These are phyloP conservation scores for Rana temporaria DNA, from an alignment of 2,113 vertebrate genomes.

Conservation along the genomic window DNA sequence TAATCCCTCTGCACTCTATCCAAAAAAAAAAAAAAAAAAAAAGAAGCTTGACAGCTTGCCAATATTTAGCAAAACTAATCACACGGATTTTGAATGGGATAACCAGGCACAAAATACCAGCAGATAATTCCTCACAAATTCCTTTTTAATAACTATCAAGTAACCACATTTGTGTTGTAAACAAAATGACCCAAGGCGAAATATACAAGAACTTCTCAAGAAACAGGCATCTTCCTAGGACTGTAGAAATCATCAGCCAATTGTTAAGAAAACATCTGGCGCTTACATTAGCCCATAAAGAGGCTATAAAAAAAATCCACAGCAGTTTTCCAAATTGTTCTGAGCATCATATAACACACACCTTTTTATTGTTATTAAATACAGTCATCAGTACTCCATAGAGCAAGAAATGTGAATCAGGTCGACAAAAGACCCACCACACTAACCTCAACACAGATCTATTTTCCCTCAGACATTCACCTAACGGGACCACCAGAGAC, in stretches of 20 bases:
- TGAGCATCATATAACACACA: slow-evolving; percentile 50
- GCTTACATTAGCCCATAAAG: slow-evolving; percentile 37
- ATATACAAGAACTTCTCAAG: background rate
- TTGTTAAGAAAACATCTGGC: slow-evolving; percentile 47
- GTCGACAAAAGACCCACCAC: slow-evolving; percentile 41
- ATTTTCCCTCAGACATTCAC: slow-evolving; percentile 42
- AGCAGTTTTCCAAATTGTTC: slow-evolving; percentile 48
- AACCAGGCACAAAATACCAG: no score
- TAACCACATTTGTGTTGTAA: background rate
- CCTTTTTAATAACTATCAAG: background rate
- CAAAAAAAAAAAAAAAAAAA: no score
- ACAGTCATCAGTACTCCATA: slow-evolving; percentile 45
- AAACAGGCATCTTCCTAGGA: background rate
- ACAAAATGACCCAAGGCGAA: slow-evolving; percentile 27
- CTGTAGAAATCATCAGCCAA: slow-evolving; percentile 39
- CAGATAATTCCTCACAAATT: background rate
- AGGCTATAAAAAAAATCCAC: slow-evolving; percentile 28
- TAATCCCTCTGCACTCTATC: no score
- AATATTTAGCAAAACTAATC: no score
- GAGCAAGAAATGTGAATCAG: slow-evolving; percentile 42
- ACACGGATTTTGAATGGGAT: no score
- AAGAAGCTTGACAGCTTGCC: no score
- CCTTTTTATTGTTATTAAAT: slow-evolving; percentile 53
- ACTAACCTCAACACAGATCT: slow-evolving; percentile 30
- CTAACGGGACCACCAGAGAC: slow-evolving; percentile 47